Percentiles rank a stretch among this genome's conserved stretches.
These are phyloP conservation scores for Barnardius zonarius DNA, from an alignment of 2,113 vertebrate genomes.

Conservation along the genomic window DNA sequence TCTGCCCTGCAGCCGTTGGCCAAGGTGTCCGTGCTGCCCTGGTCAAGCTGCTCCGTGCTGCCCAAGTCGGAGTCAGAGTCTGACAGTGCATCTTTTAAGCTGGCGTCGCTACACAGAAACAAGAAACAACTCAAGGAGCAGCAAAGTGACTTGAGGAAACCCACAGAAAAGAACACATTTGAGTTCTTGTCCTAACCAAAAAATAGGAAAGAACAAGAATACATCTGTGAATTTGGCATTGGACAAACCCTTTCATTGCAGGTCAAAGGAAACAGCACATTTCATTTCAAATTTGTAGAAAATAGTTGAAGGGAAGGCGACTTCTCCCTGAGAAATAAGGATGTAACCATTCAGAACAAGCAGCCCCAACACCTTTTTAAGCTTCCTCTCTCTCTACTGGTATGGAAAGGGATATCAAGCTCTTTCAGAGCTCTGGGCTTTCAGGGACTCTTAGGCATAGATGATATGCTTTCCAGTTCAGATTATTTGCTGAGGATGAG, in stretches of 20 bases:
- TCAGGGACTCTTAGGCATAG: neutral
- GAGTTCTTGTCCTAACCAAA: neutral
- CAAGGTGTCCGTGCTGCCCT: constrained; percentile 81
- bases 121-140: neutral
- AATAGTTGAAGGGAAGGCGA: neutral
- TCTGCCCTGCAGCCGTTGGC: constrained; percentile 91
- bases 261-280: neutral
- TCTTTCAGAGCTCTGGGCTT: neutral
- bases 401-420: neutral
- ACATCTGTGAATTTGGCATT: rapidly evolving
- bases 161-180: rapidly evolving
- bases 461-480: neutral
- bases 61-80: constrained; percentile 91
- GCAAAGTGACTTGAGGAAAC: rapidly evolving
- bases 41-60: constrained; percentile 88
- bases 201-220: rapidly evolving
- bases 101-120: constrained; percentile 80
- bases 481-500: neutral
- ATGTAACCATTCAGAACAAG: neutral
- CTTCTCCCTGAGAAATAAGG: neutral
- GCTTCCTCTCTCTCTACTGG: neutral
- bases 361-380: neutral
- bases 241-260: neutral
- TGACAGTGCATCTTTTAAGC: constrained; percentile 85
- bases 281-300: neutral